A percentile compares a stretch with the other conserved stretches of the same genome.
Conservation (phyloP, 2,113 vertebrate genomes). For the Sander lucioperca region DNA sequence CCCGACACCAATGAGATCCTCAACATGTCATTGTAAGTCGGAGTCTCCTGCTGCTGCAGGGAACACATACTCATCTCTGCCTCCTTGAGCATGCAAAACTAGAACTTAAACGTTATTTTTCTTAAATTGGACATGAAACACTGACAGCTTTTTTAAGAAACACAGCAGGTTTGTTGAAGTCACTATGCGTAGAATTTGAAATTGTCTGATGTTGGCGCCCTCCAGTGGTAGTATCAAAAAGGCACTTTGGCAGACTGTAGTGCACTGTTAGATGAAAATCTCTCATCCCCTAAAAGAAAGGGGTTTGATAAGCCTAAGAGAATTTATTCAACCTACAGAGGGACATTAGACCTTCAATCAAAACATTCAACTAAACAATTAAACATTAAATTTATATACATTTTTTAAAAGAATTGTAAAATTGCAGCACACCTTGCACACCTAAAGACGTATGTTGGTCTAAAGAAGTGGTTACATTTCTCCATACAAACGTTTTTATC, state of each 20-base stretch:
- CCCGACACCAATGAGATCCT: constrained; percentile 96
- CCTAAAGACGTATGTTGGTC: not conserved
- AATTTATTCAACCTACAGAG: not conserved
- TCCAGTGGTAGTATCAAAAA: constrained; percentile 17
- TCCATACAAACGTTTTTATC: not conserved
- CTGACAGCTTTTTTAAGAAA: not conserved
- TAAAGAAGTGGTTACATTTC: not conserved
- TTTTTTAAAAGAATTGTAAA: not conserved
- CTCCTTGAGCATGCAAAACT: not conserved
- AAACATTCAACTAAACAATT: not conserved
- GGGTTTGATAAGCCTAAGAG: not conserved
- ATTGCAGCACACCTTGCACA: not conserved
- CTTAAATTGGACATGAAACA: not conserved
- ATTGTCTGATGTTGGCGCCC: not conserved
- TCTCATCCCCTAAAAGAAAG: not conserved
- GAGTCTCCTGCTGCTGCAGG: constrained; percentile 1
- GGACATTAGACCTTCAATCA: not conserved
- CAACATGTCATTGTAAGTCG: constrained; percentile 97
- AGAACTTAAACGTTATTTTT: not conserved
- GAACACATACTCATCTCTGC: not conserved
- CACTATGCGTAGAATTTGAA: not conserved
- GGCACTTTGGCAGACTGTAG: not conserved
- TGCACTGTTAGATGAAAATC: not conserved
- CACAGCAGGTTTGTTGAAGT: constrained; percentile 4
- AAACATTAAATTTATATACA: not conserved